phyloP scores from a whole-genome alignment of 2,888 invertebrate genomes.

The Drosophila yooni region DNA sequence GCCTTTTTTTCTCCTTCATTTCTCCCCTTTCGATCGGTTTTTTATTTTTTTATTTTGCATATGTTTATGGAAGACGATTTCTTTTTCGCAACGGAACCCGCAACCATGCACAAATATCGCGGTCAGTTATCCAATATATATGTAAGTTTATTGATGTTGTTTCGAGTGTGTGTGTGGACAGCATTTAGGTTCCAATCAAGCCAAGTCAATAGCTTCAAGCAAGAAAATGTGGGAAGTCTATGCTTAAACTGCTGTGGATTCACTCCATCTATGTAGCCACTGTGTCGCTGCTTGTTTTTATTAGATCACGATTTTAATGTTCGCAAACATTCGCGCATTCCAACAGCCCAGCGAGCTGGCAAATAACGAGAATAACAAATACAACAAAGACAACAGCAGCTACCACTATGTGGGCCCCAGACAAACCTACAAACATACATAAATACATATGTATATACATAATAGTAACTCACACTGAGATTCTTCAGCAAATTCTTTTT shows the following conservation, averaged over 20 bases:
- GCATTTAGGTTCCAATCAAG: conserved; percentile 40
- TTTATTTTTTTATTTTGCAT: conserved; percentile 28
- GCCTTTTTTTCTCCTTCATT: conserved; percentile 33
- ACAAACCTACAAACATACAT: conserved; percentile 20
- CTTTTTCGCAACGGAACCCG: conserved; percentile 57
- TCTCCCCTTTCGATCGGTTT: conserved; percentile 38
- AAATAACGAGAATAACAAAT: conserved; percentile 34
- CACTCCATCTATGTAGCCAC: conserved; percentile 11
- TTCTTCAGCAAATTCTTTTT: conserved; percentile 56
- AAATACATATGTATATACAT: conserved; percentile 49
- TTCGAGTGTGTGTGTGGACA: conserved; percentile 45
- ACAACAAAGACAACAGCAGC: conserved; percentile 31
- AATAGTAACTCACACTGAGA: conserved; percentile 70
- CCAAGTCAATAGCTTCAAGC: conserved; percentile 24
- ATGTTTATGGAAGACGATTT: conserved; percentile 59
- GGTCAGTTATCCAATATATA: conserved; percentile 52
- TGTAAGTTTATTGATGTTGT: not conserved
- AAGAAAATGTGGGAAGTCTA: conserved; percentile 34
- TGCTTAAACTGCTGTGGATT: conserved; percentile 40
- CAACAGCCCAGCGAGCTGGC: conserved; percentile 47
- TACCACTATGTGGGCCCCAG: conserved; percentile 45
- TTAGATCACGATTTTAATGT: conserved; percentile 84
- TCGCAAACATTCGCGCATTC: conserved; percentile 79
- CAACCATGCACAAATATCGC: conserved; percentile 42
- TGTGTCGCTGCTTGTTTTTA: conserved; percentile 61